Conservation (phyloP, 2,797 vertebrate species). For the Anguilla pacifica region DNA sequence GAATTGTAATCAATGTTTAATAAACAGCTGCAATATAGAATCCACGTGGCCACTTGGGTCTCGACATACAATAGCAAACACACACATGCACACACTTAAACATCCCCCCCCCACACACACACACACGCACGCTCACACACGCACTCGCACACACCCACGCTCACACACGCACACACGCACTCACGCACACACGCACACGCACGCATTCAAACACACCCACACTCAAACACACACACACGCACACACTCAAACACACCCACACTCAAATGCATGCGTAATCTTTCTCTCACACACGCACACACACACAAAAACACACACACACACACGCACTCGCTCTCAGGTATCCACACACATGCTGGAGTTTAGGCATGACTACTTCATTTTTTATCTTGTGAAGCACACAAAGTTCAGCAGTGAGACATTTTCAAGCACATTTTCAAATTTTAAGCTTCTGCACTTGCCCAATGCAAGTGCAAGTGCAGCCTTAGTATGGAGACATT, state of each 20-base stretch:
- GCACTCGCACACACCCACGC: no score
- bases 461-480: not conserved
- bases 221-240: not conserved
- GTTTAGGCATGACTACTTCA: not conserved
- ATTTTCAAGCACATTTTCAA: conserved; percentile 21
- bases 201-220: no score
- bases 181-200: not conserved
- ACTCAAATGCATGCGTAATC: no score
- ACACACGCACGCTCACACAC: no score
- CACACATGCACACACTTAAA: not conserved
- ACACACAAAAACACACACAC: no score
- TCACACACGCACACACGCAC: no score
- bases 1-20: conserved; percentile 12
- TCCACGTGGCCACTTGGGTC: not conserved
- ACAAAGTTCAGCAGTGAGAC: conserved; percentile 14
- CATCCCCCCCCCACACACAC: not conserved
- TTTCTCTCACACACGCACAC: not conserved
- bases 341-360: not conserved
- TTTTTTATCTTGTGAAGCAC: conserved; percentile 1
- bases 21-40: conserved; percentile 7
- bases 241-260: no score
- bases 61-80: not conserved
- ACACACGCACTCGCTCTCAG: not conserved
- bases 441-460: conserved; percentile 6
- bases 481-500: not conserved